These are phyloP conservation scores for Esox niger DNA, from an alignment of 2,113 vertebrate genomes.

Conservation along the genomic window DNA sequence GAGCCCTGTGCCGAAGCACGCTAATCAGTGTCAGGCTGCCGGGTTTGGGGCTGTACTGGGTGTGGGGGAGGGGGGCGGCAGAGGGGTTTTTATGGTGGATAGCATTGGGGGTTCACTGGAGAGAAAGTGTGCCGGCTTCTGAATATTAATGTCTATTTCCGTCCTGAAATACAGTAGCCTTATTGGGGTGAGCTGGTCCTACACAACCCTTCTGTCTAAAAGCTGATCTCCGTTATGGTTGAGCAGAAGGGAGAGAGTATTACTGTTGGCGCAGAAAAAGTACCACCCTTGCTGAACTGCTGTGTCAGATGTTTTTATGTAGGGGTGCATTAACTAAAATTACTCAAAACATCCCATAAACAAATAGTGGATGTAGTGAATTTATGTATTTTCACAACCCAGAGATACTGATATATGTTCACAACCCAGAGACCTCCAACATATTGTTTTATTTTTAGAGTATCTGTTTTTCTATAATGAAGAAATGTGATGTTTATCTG, in stretches of 20 bases:
- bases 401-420: too few relatives aligned
- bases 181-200: constrained; percentile 27
- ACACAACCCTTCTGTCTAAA: constrained; percentile 12
- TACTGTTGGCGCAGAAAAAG: not conserved
- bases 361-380: too few relatives aligned
- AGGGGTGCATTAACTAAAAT: not conserved
- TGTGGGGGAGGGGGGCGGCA: constrained; percentile 11
- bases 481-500: too few relatives aligned
- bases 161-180: constrained; percentile 38
- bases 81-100: constrained; percentile 4
- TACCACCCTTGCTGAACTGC: not conserved
- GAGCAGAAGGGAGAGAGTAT: not conserved
- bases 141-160: constrained; percentile 45
- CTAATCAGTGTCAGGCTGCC: constrained; percentile 47
- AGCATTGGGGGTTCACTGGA: constrained; percentile 4
- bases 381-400: too few relatives aligned
- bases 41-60: constrained; percentile 6
- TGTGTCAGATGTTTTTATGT: not conserved
- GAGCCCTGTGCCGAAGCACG: constrained; percentile 11
- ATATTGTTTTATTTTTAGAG: too few relatives aligned
- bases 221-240: not conserved
- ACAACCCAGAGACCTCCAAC: too few relatives aligned
- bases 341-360: too few relatives aligned
- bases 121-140: constrained; percentile 9
- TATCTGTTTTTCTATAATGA: too few relatives aligned